Conservation (phyloP, 1,140 invertebrate genomes). For the Drosophila hydei region DNA sequence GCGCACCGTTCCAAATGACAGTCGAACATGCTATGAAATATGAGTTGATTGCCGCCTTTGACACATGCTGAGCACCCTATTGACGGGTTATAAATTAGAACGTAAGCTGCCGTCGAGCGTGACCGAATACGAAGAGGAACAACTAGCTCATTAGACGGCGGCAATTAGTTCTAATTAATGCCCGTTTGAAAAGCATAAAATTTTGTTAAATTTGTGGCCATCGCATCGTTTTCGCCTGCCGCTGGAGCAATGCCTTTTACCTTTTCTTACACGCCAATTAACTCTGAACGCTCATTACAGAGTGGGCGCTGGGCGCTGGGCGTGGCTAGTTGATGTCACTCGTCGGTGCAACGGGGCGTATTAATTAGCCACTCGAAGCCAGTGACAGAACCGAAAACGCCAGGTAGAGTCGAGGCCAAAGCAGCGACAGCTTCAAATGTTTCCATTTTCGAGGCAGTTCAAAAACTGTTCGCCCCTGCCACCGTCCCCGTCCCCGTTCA, state of each 20-base stretch:
- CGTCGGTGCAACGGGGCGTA: slow-evolving; percentile 73
- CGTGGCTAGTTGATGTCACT: slow-evolving; percentile 54
- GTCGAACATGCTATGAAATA: slow-evolving; percentile 75
- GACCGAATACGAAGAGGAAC: neutral
- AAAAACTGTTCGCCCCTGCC: slow-evolving; percentile 54
- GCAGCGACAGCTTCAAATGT: slow-evolving; percentile 58
- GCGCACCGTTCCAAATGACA: slow-evolving; percentile 58
- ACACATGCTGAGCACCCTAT: slow-evolving; percentile 7
- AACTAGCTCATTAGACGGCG: slow-evolving; percentile 65
- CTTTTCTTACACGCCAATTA: slow-evolving; percentile 75
- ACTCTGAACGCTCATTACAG: slow-evolving; percentile 79
- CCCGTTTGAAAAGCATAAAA: slow-evolving; percentile 64
- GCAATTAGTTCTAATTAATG: slow-evolving; percentile 79
- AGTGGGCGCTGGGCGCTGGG: slow-evolving; percentile 13
- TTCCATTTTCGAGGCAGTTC: slow-evolving; percentile 74
- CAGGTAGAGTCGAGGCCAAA: slow-evolving; percentile 9
- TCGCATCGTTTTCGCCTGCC: slow-evolving; percentile 11
- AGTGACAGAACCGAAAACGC: slow-evolving; percentile 27
- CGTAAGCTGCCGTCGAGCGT: slow-evolving; percentile 5
- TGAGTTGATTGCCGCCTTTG: slow-evolving; percentile 62
- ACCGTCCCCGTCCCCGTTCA: neutral
- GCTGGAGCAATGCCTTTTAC: slow-evolving; percentile 34
- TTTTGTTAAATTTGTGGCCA: slow-evolving; percentile 67
- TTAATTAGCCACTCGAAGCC: slow-evolving; percentile 77
- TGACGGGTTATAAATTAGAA: slow-evolving; percentile 62